A percentile compares a stretch with the other conserved stretches of the same genome.
Evolutionary conservation across 1,140 invertebrate species (phyloP).

Genomic region (Notospermus geniculatus): DNA sequence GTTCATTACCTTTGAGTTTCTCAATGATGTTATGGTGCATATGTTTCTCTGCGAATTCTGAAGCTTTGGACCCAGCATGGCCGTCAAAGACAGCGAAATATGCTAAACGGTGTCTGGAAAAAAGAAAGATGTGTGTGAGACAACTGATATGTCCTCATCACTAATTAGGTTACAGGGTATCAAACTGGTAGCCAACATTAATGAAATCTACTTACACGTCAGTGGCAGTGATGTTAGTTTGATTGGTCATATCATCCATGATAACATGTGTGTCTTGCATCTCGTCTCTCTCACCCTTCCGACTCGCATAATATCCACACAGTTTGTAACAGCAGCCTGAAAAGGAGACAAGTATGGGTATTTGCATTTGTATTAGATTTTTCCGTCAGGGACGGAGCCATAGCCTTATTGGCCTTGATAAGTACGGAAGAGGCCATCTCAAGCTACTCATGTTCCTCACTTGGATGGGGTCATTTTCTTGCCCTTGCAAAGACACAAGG

Average conservation of each 20-base stretch:
- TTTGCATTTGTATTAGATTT: too few species aligned
- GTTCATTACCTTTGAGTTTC: slow-evolving; percentile 56
- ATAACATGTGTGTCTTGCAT: slow-evolving; percentile 59
- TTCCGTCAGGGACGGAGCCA: too few species aligned
- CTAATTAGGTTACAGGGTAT: too few species aligned
- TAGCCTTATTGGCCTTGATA: too few species aligned
- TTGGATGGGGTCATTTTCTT: too few species aligned
- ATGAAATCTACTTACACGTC: slow-evolving; percentile 10
- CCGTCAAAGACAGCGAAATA: slow-evolving; percentile 60
- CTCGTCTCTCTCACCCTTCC: slow-evolving; percentile 59
- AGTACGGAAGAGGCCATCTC: too few species aligned
- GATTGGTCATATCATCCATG: slow-evolving; percentile 41
- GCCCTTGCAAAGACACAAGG: too few species aligned
- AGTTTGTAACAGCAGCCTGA: slow-evolving; percentile 27
- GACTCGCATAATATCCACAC: slow-evolving; percentile 41
- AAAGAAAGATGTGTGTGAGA: slow-evolving; percentile 13
- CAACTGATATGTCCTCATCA: too few species aligned
- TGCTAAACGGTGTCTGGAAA: slow-evolving; percentile 48
- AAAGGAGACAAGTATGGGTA: too few species aligned
- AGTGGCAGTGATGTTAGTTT: slow-evolving; percentile 36
- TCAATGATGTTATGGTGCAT: slow-evolving; percentile 53
- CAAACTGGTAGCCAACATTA: too few species aligned
- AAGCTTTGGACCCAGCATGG: slow-evolving; percentile 56
- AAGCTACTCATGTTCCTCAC: too few species aligned
- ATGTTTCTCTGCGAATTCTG: slow-evolving; percentile 56